phyloP scores from a whole-genome alignment of 2,797 vertebrate species.

The Mastacembelus armatus region DNA sequence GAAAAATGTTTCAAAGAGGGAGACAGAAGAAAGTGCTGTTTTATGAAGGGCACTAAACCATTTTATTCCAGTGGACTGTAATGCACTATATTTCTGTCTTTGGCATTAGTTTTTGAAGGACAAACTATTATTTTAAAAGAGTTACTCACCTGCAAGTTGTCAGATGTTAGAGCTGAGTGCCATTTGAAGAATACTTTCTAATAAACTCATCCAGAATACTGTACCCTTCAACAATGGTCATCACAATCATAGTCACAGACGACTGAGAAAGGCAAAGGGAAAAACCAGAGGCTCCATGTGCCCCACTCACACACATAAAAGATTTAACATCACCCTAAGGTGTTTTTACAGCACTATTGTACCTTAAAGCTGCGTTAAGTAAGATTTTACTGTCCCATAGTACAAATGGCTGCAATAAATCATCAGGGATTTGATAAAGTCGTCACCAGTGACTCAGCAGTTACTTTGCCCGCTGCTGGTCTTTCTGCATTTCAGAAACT shows the following conservation, averaged over 20 bases:
- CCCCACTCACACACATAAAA: slow-evolving; percentile 50
- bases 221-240: slow-evolving; percentile 65
- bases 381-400: slow-evolving; percentile 51
- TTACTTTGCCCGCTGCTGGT: slow-evolving; percentile 9
- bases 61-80: slow-evolving; percentile 65
- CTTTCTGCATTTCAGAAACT: slow-evolving; percentile 38
- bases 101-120: slow-evolving; percentile 70
- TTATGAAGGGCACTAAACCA: slow-evolving; percentile 72
- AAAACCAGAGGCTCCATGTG: slow-evolving; percentile 33
- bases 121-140: slow-evolving; percentile 70
- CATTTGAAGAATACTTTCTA: slow-evolving; percentile 67
- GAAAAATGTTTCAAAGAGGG: slow-evolving; percentile 79
- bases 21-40: slow-evolving; percentile 70
- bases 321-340: slow-evolving; percentile 54
- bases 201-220: slow-evolving; percentile 59
- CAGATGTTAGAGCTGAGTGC: slow-evolving; percentile 57
- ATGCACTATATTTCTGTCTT: slow-evolving; percentile 56
- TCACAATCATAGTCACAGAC: slow-evolving; percentile 33
- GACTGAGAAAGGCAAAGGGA: slow-evolving; percentile 2
- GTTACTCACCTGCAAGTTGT: slow-evolving; percentile 64
- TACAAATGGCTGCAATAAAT: slow-evolving; percentile 54
- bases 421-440: slow-evolving; percentile 58
- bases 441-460: slow-evolving; percentile 41
- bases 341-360: slow-evolving; percentile 59
- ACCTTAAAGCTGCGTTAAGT: slow-evolving; percentile 58